phyloP scores from a whole-genome alignment of 2,113 vertebrate genomes.

The Rhabdomys dilectus region DNA sequence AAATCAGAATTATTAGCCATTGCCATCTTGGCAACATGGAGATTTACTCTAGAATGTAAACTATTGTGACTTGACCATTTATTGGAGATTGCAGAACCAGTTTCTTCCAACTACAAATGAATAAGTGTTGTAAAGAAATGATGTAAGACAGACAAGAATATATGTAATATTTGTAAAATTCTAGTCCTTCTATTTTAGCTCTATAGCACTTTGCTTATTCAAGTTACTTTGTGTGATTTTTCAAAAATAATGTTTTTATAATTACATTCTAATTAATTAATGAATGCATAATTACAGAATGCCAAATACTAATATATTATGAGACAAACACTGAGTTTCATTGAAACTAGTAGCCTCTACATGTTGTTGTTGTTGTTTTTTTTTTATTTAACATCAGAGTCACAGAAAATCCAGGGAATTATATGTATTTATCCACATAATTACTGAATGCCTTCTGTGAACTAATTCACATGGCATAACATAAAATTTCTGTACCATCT shows the following conservation, averaged over 20 bases:
- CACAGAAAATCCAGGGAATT: not conserved
- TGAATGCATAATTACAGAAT: not conserved
- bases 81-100: slow-evolving; percentile 50
- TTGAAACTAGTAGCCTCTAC: not conserved
- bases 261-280: not conserved
- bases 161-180: not conserved
- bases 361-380: not conserved
- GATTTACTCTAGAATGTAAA: slow-evolving; percentile 49
- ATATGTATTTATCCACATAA: not conserved
- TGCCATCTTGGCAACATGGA: not conserved
- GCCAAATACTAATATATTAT: not conserved
- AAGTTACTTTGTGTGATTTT: not conserved
- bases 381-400: not conserved
- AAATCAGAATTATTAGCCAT: slow-evolving; percentile 22
- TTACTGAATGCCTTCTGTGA: not conserved
- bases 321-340: not conserved
- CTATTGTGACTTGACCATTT: slow-evolving; percentile 42
- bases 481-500: no score
- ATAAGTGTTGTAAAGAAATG: not conserved
- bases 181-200: not conserved
- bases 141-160: not conserved
- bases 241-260: not conserved
- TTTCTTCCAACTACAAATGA: not conserved
- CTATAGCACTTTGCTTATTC: not conserved
- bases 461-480: not conserved